A percentile compares a stretch with the other conserved stretches of the same genome.
Evolutionary conservation across 2,888 invertebrate genomes (phyloP).

Genomic region (Platycheirus rosarum): DNA sequence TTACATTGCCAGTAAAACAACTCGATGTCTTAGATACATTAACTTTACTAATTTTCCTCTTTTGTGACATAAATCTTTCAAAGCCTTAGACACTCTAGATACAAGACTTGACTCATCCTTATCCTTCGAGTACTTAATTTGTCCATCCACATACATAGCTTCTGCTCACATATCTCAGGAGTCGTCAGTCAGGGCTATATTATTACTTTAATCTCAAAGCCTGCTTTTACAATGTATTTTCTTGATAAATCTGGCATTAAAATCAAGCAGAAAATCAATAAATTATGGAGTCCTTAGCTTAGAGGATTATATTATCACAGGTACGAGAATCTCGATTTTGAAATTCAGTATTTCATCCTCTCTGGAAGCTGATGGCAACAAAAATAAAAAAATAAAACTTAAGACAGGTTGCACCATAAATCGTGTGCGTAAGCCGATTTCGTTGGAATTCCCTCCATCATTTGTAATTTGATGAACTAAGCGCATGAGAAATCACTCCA

Average conservation of each 20-base stretch:
- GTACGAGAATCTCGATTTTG: constrained; percentile 53
- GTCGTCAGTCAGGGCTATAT: no score
- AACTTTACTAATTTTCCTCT: no score
- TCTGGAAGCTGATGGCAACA: background rate
- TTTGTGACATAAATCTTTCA: no score
- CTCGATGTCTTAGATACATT: no score
- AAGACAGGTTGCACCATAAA: constrained; percentile 27
- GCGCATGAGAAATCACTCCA: constrained; percentile 63
- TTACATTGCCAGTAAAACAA: no score
- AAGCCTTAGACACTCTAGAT: no score
- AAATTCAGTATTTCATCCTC: constrained; percentile 32
- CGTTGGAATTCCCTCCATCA: constrained; percentile 40
- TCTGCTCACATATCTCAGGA: no score
- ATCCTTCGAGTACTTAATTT: no score
- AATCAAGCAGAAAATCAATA: constrained; percentile 46
- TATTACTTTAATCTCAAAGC: no score
- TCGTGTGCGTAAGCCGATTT: constrained; percentile 65
- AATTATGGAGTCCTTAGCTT: constrained; percentile 29
- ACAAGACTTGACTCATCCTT: no score
- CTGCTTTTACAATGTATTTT: background rate
- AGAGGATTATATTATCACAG: constrained; percentile 38
- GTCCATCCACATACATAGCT: no score
- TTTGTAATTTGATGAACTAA: constrained; percentile 68
- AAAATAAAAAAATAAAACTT: background rate
- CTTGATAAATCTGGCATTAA: constrained; percentile 10